These are phyloP conservation scores for Xyliphius kryptos DNA, from an alignment of 2,113 vertebrate genomes.

Conservation along the genomic window DNA sequence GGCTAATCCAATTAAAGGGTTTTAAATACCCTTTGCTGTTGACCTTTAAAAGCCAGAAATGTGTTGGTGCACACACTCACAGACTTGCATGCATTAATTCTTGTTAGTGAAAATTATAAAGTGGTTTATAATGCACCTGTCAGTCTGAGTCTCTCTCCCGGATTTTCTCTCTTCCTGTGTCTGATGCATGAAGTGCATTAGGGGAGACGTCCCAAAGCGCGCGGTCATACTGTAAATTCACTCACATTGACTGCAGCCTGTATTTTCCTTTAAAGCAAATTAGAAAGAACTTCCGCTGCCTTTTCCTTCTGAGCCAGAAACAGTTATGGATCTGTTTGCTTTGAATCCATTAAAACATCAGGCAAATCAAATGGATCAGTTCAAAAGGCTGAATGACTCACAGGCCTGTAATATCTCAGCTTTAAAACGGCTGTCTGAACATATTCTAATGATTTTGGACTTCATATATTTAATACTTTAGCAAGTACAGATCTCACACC, in stretches of 20 bases:
- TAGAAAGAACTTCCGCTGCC: not conserved
- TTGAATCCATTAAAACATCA: not conserved
- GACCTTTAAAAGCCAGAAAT: too few relatives aligned
- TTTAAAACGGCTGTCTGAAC: not conserved
- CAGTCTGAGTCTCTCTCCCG: not conserved
- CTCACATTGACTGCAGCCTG: slow-evolving; percentile 6
- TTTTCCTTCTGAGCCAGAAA: not conserved
- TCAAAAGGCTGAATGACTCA: not conserved
- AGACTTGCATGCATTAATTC: too few relatives aligned
- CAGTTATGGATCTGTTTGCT: not conserved
- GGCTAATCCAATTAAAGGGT: too few relatives aligned
- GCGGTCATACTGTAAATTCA: slow-evolving; percentile 16
- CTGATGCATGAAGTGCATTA: slow-evolving; percentile 9
- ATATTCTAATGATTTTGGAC: too few relatives aligned
- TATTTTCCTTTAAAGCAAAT: not conserved
- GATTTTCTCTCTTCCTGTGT: slow-evolving; percentile 3
- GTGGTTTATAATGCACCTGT: not conserved
- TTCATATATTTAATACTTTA: too few relatives aligned
- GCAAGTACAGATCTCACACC: too few relatives aligned
- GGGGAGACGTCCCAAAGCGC: slow-evolving; percentile 16
- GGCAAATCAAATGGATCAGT: not conserved
- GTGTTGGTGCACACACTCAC: too few relatives aligned
- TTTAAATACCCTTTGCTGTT: too few relatives aligned
- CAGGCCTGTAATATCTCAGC: not conserved
- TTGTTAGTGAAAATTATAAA: too few relatives aligned